These are phyloP conservation scores for Mythimna loreyi DNA, from an alignment of 2,888 invertebrate species.

Conservation along the genomic window DNA sequence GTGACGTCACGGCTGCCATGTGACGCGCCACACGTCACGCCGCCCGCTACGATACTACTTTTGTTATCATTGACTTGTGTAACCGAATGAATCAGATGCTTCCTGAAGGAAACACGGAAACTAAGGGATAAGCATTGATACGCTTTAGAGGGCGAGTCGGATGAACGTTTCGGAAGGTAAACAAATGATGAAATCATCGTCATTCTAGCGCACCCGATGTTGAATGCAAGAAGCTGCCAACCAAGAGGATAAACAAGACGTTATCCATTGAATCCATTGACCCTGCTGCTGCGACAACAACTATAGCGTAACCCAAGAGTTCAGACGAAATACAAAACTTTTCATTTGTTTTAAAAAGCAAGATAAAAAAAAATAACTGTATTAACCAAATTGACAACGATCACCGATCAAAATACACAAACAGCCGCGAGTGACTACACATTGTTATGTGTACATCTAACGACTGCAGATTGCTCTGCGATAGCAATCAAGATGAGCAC, in stretches of 20 bases:
- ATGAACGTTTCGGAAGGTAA: not conserved
- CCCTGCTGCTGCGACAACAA: not conserved
- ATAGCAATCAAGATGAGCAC: not conserved
- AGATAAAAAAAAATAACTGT: not conserved
- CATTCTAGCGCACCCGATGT: not conserved
- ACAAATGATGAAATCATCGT: not conserved
- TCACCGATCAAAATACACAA: not conserved
- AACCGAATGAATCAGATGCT: conserved; percentile 12
- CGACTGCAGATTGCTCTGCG: not conserved
- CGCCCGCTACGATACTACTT: conserved; percentile 12
- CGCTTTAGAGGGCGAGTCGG: not conserved
- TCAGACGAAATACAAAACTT: not conserved
- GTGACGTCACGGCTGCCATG: conserved; percentile 49
- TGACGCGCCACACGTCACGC: conserved; percentile 31
- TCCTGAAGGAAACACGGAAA: conserved; percentile 18
- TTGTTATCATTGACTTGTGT: conserved; percentile 15
- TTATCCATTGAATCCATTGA: not conserved
- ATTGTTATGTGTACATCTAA: conserved; percentile 9
- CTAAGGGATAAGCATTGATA: conserved; percentile 1
- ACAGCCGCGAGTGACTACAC: conserved; percentile 8
- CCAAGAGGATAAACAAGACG: not conserved
- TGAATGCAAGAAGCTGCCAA: not conserved
- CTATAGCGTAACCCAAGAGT: not conserved
- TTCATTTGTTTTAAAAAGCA: conserved; percentile 1
- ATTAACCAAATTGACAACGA: not conserved